Percentiles rank a stretch among this genome's conserved stretches.
phyloP scores from a whole-genome alignment of 2,797 vertebrate genomes.

The Lithobates pipiens region DNA sequence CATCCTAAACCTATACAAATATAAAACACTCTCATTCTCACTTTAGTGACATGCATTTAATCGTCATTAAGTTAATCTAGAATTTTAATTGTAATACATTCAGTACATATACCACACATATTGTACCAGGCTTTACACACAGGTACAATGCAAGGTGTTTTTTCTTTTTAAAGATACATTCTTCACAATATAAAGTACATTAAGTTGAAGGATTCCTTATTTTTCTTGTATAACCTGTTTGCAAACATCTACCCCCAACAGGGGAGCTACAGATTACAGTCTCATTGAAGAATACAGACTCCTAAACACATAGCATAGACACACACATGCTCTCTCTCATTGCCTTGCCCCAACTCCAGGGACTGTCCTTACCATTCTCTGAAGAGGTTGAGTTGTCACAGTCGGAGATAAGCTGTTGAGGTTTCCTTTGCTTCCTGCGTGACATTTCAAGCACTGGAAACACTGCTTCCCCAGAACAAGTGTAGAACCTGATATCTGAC shows the following conservation, averaged over 20 bases:
- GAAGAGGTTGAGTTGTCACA: slow-evolving; percentile 71
- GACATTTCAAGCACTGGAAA: slow-evolving; percentile 70
- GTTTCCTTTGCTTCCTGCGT: slow-evolving; percentile 75
- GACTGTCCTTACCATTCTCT: slow-evolving; percentile 70
- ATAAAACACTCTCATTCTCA: not conserved
- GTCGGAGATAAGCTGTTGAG: slow-evolving; percentile 75
- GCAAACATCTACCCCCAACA: not conserved
- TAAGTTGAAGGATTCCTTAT: not conserved
- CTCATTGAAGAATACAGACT: not conserved
- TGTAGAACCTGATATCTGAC: slow-evolving; percentile 51
- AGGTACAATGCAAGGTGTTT: not conserved
- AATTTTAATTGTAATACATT: no score
- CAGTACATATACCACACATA: not conserved
- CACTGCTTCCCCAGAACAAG: slow-evolving; percentile 41
- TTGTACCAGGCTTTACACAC: not conserved
- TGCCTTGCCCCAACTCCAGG: not conserved
- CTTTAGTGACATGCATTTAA: not conserved
- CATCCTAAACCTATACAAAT: not conserved
- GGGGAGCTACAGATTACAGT: not conserved
- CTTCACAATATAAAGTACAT: not conserved
- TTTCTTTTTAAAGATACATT: not conserved
- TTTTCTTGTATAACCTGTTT: not conserved
- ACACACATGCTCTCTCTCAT: slow-evolving; percentile 4
- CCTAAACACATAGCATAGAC: not conserved
- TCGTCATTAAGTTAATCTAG: not conserved